Conservation (phyloP, 2,113 vertebrate genomes). For the Anseranas semipalmata region DNA sequence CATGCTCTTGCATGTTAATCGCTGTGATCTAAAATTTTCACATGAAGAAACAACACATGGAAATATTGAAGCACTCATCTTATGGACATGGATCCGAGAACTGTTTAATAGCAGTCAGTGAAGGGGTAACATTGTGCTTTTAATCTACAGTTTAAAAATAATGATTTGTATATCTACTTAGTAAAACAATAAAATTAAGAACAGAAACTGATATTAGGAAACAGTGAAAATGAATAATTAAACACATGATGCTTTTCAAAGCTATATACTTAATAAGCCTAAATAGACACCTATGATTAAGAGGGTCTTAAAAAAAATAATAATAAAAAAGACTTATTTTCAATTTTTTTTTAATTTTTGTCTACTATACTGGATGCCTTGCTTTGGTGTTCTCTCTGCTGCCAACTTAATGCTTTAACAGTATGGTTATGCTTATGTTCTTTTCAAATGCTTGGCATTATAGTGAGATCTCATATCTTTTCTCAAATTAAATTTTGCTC, state of each 20-base stretch:
- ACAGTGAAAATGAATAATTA: constrained; percentile 80
- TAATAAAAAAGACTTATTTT: constrained; percentile 51
- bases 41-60: constrained; percentile 67
- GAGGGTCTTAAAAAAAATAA: constrained; percentile 70
- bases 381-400: constrained; percentile 82
- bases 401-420: constrained; percentile 71
- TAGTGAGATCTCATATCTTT: constrained; percentile 99
- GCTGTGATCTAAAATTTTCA: constrained; percentile 65
- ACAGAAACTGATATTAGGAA: constrained; percentile 79
- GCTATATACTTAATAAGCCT: constrained; percentile 78
- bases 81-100: constrained; percentile 73
- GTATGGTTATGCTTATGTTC: constrained; percentile 77
- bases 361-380: constrained; percentile 77
- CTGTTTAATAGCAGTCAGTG: constrained; percentile 80
- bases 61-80: constrained; percentile 79
- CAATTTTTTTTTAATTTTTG: constrained; percentile 52
- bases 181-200: constrained; percentile 78
- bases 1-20: constrained; percentile 16
- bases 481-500: constrained; percentile 97
- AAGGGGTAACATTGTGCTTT: constrained; percentile 79
- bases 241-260: constrained; percentile 76
- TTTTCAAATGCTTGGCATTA: constrained; percentile 97
- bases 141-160: constrained; percentile 80
- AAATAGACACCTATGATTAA: constrained; percentile 76
- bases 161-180: constrained; percentile 77